phyloP scores from a whole-genome alignment of 2,888 invertebrate genomes.

The Erannis defoliaria region DNA sequence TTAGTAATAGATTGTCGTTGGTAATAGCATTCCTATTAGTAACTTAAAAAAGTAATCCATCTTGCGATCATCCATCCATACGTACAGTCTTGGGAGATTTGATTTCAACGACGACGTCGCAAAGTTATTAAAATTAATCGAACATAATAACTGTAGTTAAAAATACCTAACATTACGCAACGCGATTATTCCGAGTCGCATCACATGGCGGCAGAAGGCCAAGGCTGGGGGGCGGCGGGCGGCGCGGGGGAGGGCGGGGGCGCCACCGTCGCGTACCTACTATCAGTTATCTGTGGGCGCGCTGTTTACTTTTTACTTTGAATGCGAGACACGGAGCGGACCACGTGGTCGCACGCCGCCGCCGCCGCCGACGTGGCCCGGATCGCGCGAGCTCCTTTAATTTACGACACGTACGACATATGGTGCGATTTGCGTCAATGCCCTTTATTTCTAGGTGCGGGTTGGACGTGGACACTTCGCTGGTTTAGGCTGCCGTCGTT shows the following conservation, averaged over 20 bases:
- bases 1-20: too few species aligned
- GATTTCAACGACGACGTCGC: too few species aligned
- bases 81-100: too few species aligned
- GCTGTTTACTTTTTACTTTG: conserved; percentile 37
- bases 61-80: too few species aligned
- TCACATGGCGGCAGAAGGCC: conserved; percentile 56
- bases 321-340: conserved; percentile 23
- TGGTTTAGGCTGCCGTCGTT: too few species aligned
- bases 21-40: too few species aligned
- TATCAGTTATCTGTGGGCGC: conserved; percentile 2
- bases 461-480: too few species aligned
- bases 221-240: conserved; percentile 61
- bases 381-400: conserved; percentile 16
- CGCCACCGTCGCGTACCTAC: conserved; percentile 30
- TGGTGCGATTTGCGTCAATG: conserved; percentile 23
- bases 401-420: conserved; percentile 17
- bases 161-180: conserved; percentile 35
- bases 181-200: conserved; percentile 28
- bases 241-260: conserved; percentile 32
- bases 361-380: conserved; percentile 25
- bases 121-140: conserved; percentile 27
- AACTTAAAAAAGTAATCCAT: too few species aligned
- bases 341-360: conserved; percentile 31
- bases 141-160: conserved; percentile 33
- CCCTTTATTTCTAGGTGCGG: conserved; percentile 28